phyloP scores from a whole-genome alignment of 1,140 invertebrate species.

The Helicoverpa zea region DNA sequence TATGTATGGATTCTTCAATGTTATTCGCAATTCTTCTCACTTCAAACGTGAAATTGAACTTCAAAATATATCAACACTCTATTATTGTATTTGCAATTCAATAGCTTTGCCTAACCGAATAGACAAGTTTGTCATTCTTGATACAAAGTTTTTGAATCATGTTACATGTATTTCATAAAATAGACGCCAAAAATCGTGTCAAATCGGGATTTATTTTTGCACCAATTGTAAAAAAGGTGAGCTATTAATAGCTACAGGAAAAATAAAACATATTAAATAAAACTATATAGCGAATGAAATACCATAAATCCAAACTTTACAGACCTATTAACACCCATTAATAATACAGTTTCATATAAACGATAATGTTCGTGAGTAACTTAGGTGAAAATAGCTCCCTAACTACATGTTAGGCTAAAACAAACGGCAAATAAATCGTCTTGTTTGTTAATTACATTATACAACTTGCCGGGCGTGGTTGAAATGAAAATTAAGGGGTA shows the following conservation, averaged over 20 bases:
- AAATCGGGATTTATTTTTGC: not conserved
- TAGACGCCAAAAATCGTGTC: no score
- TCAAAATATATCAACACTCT: conserved; percentile 4
- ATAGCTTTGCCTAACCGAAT: not conserved
- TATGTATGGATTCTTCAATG: not conserved
- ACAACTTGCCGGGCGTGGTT: conserved; percentile 30
- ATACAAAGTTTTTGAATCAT: not conserved
- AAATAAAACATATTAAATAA: not conserved
- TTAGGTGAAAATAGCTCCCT: conserved; percentile 32
- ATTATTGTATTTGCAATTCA: conserved; percentile 17
- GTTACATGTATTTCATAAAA: not conserved
- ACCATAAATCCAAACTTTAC: not conserved
- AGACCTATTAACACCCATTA: not conserved
- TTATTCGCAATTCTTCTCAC: not conserved
- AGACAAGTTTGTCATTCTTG: not conserved
- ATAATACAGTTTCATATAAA: conserved; percentile 12
- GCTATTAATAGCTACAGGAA: no score
- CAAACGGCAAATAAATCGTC: conserved; percentile 28
- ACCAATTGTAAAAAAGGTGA: no score
- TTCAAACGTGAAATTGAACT: not conserved
- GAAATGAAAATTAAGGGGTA: conserved; percentile 41
- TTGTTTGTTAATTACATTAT: conserved; percentile 34
- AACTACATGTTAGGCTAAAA: conserved; percentile 20
- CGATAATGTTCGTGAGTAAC: conserved; percentile 7
- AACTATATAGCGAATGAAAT: no score